Evolutionary conservation across 2,797 vertebrate species (phyloP), one percentile per base, ranked within the genome.

Genomic region (Gorsachius magnificus): DNA sequence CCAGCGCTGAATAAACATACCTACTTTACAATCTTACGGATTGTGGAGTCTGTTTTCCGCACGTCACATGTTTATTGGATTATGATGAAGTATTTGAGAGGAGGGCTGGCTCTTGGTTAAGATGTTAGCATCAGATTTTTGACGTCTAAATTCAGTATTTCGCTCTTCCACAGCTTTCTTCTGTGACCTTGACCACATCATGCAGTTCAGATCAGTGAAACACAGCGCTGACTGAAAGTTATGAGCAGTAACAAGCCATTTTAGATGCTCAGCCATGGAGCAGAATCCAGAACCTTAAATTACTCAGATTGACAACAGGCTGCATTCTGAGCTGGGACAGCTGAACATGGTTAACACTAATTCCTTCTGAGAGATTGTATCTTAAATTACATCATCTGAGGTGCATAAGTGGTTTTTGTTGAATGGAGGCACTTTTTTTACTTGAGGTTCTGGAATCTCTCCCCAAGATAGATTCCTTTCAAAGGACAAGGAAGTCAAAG

Each of bases 41-140:
- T n/a, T n/a, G n/a, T n/a, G n/a, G n/a, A n/a, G n/a, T n/a, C n/a
- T n/a, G n/a, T n/a, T n/a, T n/a, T n/a, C n/a, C n/a, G n/a, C n/a
- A n/a, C n/a, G n/a, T n/a, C n/a, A n/a, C 0, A 0, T 36, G 12
- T 79, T 70, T 60, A 36, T 48, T 48, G 29, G 50, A 69, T 81
- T 65, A 81, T 51, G 53, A 80, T 51, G 48, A 83, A 94, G 76
- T 71, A 87, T 43, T 63, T 82, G 38, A 81, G 68, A 61, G 26
- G 15, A 92, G 83, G 29, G 50, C 24, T 77, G 53, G 9, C 10
- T 79, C 41, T 68, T 75, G 24, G 33, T 60, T 87, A 89, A 84
- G 54, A 71, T 35, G 29, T 22, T 36, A 87, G 25, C 65, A 63
- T 78, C 46, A 83, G 65, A 72, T 71, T 75, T 95, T 76, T 92